Base-by-base conservation (phyloP, 1,140 invertebrate genomes). In the Oedothorax gibbosus region DNA sequence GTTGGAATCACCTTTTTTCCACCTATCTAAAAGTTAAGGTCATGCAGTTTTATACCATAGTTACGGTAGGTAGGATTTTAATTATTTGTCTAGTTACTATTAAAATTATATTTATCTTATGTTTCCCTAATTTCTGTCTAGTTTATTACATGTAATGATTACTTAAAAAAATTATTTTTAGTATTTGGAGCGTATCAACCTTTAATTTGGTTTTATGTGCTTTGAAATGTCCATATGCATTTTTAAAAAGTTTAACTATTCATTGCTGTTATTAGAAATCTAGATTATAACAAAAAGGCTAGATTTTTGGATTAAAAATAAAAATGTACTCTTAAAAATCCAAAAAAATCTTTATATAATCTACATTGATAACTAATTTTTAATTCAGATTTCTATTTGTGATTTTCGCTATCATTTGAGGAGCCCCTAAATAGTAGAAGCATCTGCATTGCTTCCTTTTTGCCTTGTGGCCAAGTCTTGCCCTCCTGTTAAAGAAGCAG, bases 401-500 rank as follows among this genome's bases (percentile, higher is more conserved):
- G 5, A 60, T 60, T 60, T 66, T 9, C 7, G 12, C 35, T 53
- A 53, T 77, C 35, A 7, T 64, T 11, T 68, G 21, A 87, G 86
- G 86, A 53, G 73, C 75, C 68, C 78, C 86, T 66, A 90, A 69
- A 88, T 93, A 88, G 91, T 83, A 90, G 91, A 89, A 87, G 85
- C 87, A 20, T 78, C 49, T 87, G 88, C 91, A 0, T 89, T 90
- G 60, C 87, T 95, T 57, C 94, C 94, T 2, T 86, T 94, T 49
- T 91, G 91, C 87, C 89, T 94, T 76, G 90, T 94, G 7, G 89
- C 93, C 49, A 91, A 91, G 79, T 88, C 91, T 50, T 91, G 91
- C 68, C 86, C 90, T 21, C 92, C 94, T 0, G 91, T 92, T 68
- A 94, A 94, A 89, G 92, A 93, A 77, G 92, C 92, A 20, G 90